Evolutionary conservation across 2,888 invertebrate species (phyloP), one percentile per base, ranked within the genome.

Genomic region (Philereme vetulata): DNA sequence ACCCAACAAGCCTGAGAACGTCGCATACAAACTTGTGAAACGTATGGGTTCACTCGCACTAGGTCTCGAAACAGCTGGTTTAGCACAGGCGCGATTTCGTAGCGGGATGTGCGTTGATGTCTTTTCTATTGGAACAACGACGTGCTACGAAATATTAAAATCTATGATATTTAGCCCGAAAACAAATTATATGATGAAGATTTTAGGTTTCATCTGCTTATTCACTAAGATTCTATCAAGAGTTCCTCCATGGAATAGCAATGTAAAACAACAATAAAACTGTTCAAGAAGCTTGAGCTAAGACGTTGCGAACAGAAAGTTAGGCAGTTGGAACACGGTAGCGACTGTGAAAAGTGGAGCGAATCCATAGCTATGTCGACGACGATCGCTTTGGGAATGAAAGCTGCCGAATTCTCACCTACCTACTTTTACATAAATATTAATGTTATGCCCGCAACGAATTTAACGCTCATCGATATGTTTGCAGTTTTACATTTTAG

Each of bases 71-170:
- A 64, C 67, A 65, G 60, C 48, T 64, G 60, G 68, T 67, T 71
- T 69, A 55, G 62, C 9, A 51, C 51, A 43, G 62, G 67, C 59
- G 65, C 55, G 56, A 65, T 72, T 72, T 69, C 67, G 66, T 72
- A 62, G 71, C 68, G 57, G 33, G 43, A 68, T 64, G 74, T 75
- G 78, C 86, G 84, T 87, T 87, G 81, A 86, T 80, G 80, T 87
- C 86, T 88, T 85, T 86, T 83, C 75, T 84, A 76, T 56, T 21
- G 71, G 9, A 45, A 54, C 6, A 45, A 40, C 40, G 5, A 36
- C 6, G 2, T 44, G 52, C 53, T 52, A 49, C 44, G 8, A 32
- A 38, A 38, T 4, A 34, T 21, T 21, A 21, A 44, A 6, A 44
- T 9, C 5, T 2, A 11, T 44, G 44, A 10, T 10, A 11, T 21